These are phyloP conservation scores for Astreopora myriophthalma DNA, from an alignment of 64 coral and sea anemone genomes.

Conservation along the genomic window DNA sequence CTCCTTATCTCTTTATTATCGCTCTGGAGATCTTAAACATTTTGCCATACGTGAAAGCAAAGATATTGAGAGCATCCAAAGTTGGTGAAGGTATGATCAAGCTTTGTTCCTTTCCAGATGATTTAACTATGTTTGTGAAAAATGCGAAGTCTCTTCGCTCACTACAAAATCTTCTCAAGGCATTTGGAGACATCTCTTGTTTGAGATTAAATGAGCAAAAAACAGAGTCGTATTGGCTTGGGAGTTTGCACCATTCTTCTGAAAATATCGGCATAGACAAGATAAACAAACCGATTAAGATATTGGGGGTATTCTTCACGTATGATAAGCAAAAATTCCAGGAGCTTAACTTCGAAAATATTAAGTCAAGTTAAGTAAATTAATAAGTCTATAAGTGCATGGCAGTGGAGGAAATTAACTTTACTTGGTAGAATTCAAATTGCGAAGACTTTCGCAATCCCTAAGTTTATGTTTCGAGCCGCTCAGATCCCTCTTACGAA, in stretches of 20 bases:
- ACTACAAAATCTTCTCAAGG: neutral
- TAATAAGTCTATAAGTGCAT: neutral
- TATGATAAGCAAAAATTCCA: neutral
- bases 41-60: too few relatives aligned
- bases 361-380: neutral
- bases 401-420: neutral
- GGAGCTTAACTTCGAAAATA: neutral
- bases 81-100: neutral
- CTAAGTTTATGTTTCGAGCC: neutral
- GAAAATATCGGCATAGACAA: neutral
- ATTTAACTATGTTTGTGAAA: neutral
- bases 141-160: neutral
- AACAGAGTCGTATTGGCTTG: neutral
- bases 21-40: neutral
- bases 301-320: neutral
- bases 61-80: too few relatives aligned
- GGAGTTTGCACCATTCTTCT: neutral
- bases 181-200: constrained; percentile 2
- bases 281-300: neutral
- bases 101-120: neutral
- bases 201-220: constrained; percentile 17
- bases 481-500: neutral
- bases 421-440: neutral
- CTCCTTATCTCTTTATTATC: neutral
- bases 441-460: neutral